Evolutionary conservation across 2,113 vertebrate genomes (phyloP), one percentile per base, ranked within the genome.

Genomic region (Macaca nemestrina): DNA sequence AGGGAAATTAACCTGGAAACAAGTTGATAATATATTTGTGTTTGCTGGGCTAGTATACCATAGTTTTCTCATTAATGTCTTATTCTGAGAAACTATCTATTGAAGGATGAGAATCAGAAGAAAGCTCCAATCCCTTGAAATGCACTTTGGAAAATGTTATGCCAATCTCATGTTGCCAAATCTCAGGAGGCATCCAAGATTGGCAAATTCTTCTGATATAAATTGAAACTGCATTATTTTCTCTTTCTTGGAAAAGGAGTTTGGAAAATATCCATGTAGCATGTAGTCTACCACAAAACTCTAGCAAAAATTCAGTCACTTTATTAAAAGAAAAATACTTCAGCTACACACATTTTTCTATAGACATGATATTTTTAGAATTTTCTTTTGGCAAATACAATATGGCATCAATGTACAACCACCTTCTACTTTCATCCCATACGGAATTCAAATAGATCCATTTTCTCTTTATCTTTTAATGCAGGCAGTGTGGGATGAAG

Each of bases 91-190:
- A 92, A 27, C 45, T 59, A 70, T 84, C 43, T 78, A 38, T 1
- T 50, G 38, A 92, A 97, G 35, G 50, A 94, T 72, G 79, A 90
- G 70, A 93, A 93, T 90, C 27, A 43, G 67, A 61, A 50, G 14
- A 76, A 90, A 93, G 4, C 50, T 52, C 55, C 84, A 84, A 94
- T 55, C 30, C 57, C 50, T 81, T 93, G 67, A 97, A 92, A 94
- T 70, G 61, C 50, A 87, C 50, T 96, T 94, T 82, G 94, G 84
- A 97, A 97, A 96, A 90, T 94, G 94, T 97, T 75, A 94, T 72
- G 16, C 48, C 73, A 40, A 22, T 59, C 52, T 88, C 11, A 52
- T 57, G 9, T 76, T 88, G 78, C 82, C 95, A 91, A 57, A 72
- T 48, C 32, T 85, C 94, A 84, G 4, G 17, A 81, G 81, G 23